Base-by-base conservation (phyloP, 2,113 vertebrate genomes). In the Todiramphus chloris region DNA sequence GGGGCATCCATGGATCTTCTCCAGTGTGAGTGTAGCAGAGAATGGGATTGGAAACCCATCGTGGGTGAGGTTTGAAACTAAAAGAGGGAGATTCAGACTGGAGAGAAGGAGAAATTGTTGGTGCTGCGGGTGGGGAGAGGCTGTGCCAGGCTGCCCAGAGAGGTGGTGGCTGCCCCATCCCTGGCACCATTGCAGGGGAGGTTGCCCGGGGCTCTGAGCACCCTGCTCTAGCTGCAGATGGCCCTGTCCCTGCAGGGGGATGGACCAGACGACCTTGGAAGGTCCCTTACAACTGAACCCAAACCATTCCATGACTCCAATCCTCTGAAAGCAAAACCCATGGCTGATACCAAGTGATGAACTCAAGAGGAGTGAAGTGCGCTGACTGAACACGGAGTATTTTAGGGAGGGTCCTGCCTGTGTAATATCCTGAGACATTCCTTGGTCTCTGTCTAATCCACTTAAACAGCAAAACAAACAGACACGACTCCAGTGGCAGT, bases 1-100 rank as follows among this genome's bases (percentile, higher is more conserved):
- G 1, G 23, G 2, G 7, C 5, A 8, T 0, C 4, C 27, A 43
- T 1, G 1, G 28, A 21, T 31, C 21, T 30, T 51, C 74, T 51
- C 46, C 62, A 19, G 24, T 1, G 16, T 5, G 8, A 78, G 73
- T 27, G 8, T 5, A 7, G 30, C 13, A 17, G 24, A 46, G 55
- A 33, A 6, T 0, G 3, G 31, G 68, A 14, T 28, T 17, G 46
- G 39, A n/a, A 48, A 30, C 14, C 11, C 33, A n/a, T 59, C 58
- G 11, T 20, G 20, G 58, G 7, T 33, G 13, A n/a, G 33, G 33
- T n/a, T 35, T 59, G 10, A 58, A n/a, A 58, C 30, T 33, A 3
- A 55, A 53, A n/a, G 56, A 58, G 18, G 56, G 56, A 58, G 18
- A 58, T 58, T n/a, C 8, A n/a, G 33, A 35, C 33, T 13, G 13